Evolutionary conservation across 2,113 vertebrate species (phyloP).

Genomic region (Phyllostomus discolor): DNA sequence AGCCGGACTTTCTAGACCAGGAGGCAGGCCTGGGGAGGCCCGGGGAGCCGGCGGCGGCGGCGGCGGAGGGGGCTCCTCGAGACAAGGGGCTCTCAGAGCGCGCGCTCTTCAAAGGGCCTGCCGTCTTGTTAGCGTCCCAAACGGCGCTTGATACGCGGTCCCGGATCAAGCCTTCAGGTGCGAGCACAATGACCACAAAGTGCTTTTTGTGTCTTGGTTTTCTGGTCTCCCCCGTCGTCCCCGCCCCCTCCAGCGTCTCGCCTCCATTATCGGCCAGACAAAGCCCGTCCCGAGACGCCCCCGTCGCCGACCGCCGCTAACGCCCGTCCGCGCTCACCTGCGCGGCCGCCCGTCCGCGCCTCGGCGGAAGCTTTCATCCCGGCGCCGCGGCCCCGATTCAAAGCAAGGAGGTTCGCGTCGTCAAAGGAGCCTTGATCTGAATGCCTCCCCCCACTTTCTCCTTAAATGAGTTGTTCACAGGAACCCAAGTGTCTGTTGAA

Average conservation of each 20-base stretch:
- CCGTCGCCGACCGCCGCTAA: not conserved
- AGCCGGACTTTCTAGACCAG: not conserved
- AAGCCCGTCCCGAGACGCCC: conserved; percentile 61
- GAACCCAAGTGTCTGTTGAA: conserved; percentile 77
- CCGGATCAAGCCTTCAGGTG: conserved; percentile 45
- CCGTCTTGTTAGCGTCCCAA: conserved; percentile 53
- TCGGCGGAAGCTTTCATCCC: conserved; percentile 69
- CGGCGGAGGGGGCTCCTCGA: not conserved
- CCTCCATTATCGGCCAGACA: conserved; percentile 69
- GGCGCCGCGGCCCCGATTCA: conserved; percentile 48
- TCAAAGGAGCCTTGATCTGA: conserved; percentile 77
- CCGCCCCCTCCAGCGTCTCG: not conserved
- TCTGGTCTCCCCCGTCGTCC: conserved; percentile 17
- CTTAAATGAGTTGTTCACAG: conserved; percentile 76
- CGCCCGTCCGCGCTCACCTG: conserved; percentile 61
- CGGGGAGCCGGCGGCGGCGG: not conserved
- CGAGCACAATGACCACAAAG: conserved; percentile 68
- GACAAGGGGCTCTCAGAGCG: not conserved
- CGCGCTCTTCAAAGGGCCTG: not conserved
- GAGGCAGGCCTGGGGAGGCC: not conserved
- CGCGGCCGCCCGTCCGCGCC: conserved; percentile 33
- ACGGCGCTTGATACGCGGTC: conserved; percentile 16
- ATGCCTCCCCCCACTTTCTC: conserved; percentile 65
- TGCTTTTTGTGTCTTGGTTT: conserved; percentile 70
- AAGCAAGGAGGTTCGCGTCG: conserved; percentile 68